These are phyloP conservation scores for Corbicula japonica DNA, from an alignment of 2,888 invertebrate genomes.

Conservation along the genomic window DNA sequence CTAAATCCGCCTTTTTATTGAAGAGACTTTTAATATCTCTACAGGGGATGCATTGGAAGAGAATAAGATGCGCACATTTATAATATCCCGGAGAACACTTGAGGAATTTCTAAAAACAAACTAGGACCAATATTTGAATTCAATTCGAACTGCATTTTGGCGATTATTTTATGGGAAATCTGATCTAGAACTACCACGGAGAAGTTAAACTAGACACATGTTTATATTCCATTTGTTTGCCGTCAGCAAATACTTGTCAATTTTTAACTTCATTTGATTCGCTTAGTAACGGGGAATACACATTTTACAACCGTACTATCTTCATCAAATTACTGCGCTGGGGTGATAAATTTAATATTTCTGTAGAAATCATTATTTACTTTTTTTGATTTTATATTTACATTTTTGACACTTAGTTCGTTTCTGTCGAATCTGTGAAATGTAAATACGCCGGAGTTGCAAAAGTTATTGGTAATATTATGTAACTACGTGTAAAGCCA, in stretches of 20 bases:
- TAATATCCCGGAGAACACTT: conserved; percentile 6
- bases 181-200: conserved; percentile 34
- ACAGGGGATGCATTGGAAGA: conserved; percentile 32
- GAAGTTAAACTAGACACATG: conserved; percentile 24
- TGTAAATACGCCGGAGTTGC: conserved; percentile 10
- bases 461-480: conserved; percentile 22
- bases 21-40: conserved; percentile 34
- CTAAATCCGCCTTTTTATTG: conserved; percentile 36
- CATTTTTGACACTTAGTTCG: conserved; percentile 21
- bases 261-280: conserved; percentile 29
- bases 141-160: conserved; percentile 29
- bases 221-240: conserved; percentile 44
- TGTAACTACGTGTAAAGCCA: conserved; percentile 16
- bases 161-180: conserved; percentile 25
- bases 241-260: conserved; percentile 42
- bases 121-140: conserved; percentile 36
- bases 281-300: conserved; percentile 9
- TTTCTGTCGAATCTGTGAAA: conserved; percentile 12
- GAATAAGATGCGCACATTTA: conserved; percentile 16
- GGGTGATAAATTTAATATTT: conserved; percentile 46
- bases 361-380: conserved; percentile 7
- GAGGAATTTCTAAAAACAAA: conserved; percentile 19
- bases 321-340: conserved; percentile 32
- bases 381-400: conserved; percentile 20
- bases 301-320: conserved; percentile 14